phyloP scores from a whole-genome alignment of 2,888 invertebrate genomes.

The Gisinianus flammeolus region DNA sequence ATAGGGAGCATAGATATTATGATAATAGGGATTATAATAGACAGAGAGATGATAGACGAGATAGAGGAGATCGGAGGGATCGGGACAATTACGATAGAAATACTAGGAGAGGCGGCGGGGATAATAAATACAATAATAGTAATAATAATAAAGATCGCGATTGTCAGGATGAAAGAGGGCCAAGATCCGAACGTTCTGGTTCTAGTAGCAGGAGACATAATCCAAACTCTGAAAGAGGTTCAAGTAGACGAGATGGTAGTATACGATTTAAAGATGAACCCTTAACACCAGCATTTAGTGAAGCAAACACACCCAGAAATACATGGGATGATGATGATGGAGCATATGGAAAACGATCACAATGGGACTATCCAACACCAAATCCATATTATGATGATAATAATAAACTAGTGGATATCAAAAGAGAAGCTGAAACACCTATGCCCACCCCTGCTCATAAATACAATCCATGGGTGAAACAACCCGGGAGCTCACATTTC shows the following conservation, averaged over 20 bases:
- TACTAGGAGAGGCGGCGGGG: slow-evolving; percentile 59
- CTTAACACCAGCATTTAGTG: slow-evolving; percentile 75
- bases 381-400: slow-evolving; percentile 35
- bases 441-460: slow-evolving; percentile 87
- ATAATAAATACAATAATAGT: slow-evolving; percentile 56
- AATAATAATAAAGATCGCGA: slow-evolving; percentile 51
- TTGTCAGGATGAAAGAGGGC: slow-evolving; percentile 46
- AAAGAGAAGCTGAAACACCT: slow-evolving; percentile 70
- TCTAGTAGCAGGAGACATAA: slow-evolving; percentile 14
- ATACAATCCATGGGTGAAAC: slow-evolving; percentile 77
- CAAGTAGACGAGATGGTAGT: slow-evolving; percentile 51
- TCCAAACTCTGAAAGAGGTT: slow-evolving; percentile 49
- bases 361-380: slow-evolving; percentile 56
- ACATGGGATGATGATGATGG: slow-evolving; percentile 61
- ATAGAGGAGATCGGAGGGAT: slow-evolving; percentile 61
- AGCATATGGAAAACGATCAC: slow-evolving; percentile 44
- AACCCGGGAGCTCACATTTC: slow-evolving; percentile 56
- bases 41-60: slow-evolving; percentile 58
- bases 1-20: slow-evolving; percentile 59
- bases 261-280: slow-evolving; percentile 82
- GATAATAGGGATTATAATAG: slow-evolving; percentile 59
- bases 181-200: slow-evolving; percentile 44
- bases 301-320: slow-evolving; percentile 69
- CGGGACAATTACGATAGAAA: slow-evolving; percentile 38
- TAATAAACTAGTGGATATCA: slow-evolving; percentile 61